phyloP scores from a whole-genome alignment of 1,140 invertebrate species.

The Myzus persicae region DNA sequence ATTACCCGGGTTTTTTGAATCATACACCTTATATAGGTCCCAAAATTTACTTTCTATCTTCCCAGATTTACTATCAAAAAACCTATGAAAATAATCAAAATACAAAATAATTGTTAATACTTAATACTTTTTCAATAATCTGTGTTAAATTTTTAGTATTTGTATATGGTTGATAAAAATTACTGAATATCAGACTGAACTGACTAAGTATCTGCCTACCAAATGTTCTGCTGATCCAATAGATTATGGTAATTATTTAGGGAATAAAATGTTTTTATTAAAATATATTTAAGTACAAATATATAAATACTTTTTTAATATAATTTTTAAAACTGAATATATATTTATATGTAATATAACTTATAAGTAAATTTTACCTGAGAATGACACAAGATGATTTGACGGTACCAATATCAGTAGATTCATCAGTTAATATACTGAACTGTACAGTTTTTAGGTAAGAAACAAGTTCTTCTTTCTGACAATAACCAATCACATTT shows the following conservation, averaged over 20 bases:
- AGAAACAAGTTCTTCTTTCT: background rate
- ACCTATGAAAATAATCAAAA: constrained; percentile 54
- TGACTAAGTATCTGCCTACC: too few species aligned
- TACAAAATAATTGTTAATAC: constrained; percentile 63
- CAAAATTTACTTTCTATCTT: constrained; percentile 61
- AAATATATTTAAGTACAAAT: too few species aligned
- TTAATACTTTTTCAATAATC: constrained; percentile 60
- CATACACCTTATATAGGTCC: constrained; percentile 62
- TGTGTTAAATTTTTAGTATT: too few species aligned
- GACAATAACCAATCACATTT: background rate
- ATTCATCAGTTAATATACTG: constrained; percentile 62
- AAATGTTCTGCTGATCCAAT: too few species aligned
- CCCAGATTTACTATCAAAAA: constrained; percentile 56
- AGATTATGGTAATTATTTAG: too few species aligned
- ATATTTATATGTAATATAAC: too few species aligned
- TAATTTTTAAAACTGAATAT: too few species aligned
- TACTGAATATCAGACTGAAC: too few species aligned
- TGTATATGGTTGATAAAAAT: too few species aligned
- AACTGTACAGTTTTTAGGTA: constrained; percentile 55
- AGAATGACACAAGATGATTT: constrained; percentile 61
- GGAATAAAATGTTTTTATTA: too few species aligned
- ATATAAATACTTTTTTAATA: too few species aligned
- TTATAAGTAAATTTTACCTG: constrained; percentile 61
- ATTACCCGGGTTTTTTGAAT: constrained; percentile 61
- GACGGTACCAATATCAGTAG: constrained; percentile 61